phyloP scores from a whole-genome alignment of 2,797 vertebrate genomes.

The Scleropages formosus region DNA sequence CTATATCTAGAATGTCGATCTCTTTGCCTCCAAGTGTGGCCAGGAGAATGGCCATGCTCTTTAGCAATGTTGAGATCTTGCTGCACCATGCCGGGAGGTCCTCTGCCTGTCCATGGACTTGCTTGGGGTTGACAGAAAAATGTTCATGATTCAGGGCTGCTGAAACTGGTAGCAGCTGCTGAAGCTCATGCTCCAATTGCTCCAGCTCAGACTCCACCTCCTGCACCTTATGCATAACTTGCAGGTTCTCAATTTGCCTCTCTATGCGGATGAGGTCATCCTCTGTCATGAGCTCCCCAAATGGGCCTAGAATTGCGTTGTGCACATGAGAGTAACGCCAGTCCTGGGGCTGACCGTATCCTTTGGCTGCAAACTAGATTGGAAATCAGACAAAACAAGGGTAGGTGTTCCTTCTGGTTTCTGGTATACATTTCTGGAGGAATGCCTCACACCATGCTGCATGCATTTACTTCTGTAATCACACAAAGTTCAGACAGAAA shows the following conservation, averaged over 20 bases:
- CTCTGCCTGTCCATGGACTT: constrained; percentile 80
- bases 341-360: constrained; percentile 78
- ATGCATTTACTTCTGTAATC: constrained; percentile 88
- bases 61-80: constrained; percentile 79
- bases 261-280: constrained; percentile 85
- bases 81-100: constrained; percentile 82
- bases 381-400: constrained; percentile 63
- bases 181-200: constrained; percentile 79
- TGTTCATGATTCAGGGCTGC: constrained; percentile 69
- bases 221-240: constrained; percentile 87
- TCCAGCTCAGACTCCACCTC: constrained; percentile 80
- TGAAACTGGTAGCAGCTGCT: constrained; percentile 77
- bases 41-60: constrained; percentile 78
- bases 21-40: constrained; percentile 77
- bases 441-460: constrained; percentile 58
- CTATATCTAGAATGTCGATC: constrained; percentile 73
- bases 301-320: constrained; percentile 83
- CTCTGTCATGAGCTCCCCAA: constrained; percentile 90
- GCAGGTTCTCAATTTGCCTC: constrained; percentile 91
- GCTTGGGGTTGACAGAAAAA: constrained; percentile 79
- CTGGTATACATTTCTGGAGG: constrained; percentile 54
- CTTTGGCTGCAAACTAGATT: constrained; percentile 82
- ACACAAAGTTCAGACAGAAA: constrained; percentile 58
- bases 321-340: constrained; percentile 78
- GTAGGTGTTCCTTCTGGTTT: constrained; percentile 72